Percentiles rank a stretch among this genome's conserved stretches.
Evolutionary conservation across 2,797 vertebrate species (phyloP).

Genomic region (Leptatherina wallacei): DNA sequence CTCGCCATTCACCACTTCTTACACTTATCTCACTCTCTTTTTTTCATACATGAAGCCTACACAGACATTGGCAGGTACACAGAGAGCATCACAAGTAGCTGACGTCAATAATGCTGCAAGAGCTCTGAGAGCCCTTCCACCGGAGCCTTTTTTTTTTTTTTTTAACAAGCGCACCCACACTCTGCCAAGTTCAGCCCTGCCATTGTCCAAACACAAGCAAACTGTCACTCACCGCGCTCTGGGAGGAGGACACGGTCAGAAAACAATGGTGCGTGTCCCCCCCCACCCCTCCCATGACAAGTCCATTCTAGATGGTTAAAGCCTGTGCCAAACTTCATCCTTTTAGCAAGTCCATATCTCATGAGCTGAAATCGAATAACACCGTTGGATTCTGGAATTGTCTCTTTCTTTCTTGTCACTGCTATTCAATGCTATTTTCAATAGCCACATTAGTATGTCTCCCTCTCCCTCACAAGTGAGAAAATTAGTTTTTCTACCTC

Average conservation of each 20-base stretch:
- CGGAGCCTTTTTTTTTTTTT: slow-evolving; percentile 63
- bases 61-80: slow-evolving; percentile 36
- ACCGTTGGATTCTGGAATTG: slow-evolving; percentile 42
- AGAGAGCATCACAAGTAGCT: slow-evolving; percentile 68
- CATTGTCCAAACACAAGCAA: slow-evolving; percentile 70
- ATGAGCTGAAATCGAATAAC: slow-evolving; percentile 58
- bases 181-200: slow-evolving; percentile 70
- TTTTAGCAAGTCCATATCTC: slow-evolving; percentile 49
- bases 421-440: slow-evolving; percentile 64
- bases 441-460: slow-evolving; percentile 74
- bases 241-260: slow-evolving; percentile 43
- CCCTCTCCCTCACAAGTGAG: slow-evolving; percentile 61
- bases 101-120: slow-evolving; percentile 72
- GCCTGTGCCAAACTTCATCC: slow-evolving; percentile 37
- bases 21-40: slow-evolving; percentile 23
- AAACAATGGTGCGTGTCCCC: slow-evolving; percentile 42
- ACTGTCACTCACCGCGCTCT: slow-evolving; percentile 54
- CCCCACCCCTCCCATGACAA: slow-evolving; percentile 21
- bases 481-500: slow-evolving; percentile 81
- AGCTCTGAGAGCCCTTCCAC: slow-evolving; percentile 67
- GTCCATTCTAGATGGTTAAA: slow-evolving; percentile 47
- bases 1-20: slow-evolving; percentile 40
- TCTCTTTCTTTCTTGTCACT: slow-evolving; percentile 37
- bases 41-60: slow-evolving; percentile 42
- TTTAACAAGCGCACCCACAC: slow-evolving; percentile 77